Evolutionary conservation across 2,113 vertebrate species (phyloP).

Genomic region (Chloropsis cyanopogon): DNA sequence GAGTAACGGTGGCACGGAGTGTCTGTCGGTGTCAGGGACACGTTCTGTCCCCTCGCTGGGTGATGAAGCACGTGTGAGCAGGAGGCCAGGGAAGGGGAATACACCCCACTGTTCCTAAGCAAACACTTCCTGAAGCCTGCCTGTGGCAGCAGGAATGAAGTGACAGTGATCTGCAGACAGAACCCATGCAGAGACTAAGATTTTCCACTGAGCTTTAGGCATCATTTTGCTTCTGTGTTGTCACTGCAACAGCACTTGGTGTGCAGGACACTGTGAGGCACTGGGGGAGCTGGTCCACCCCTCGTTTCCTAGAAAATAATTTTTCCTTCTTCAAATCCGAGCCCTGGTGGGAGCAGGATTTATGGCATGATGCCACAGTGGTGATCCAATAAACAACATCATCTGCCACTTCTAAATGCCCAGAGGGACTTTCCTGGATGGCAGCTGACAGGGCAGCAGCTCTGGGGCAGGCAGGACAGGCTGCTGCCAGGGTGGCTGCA

Average conservation of each 20-base stretch:
- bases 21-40: neutral
- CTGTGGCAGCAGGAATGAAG: neutral
- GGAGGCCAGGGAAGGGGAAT: neutral
- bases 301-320: neutral
- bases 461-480: neutral
- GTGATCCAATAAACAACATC: neutral
- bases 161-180: neutral
- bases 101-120: neutral
- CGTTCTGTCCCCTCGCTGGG: neutral
- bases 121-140: neutral
- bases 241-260: neutral
- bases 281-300: neutral
- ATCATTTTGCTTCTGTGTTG: neutral
- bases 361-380: neutral
- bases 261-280: neutral
- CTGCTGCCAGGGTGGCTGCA: neutral
- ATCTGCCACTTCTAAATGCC: neutral
- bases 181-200: neutral
- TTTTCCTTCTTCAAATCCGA: neutral
- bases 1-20: neutral
- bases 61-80: neutral
- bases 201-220: slow-evolving; percentile 8
- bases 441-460: neutral
- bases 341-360: neutral
- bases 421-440: neutral